Evolutionary conservation across 2,888 invertebrate species (phyloP), one percentile per base, ranked within the genome.

Genomic region (Cosmopolites sordidus): DNA sequence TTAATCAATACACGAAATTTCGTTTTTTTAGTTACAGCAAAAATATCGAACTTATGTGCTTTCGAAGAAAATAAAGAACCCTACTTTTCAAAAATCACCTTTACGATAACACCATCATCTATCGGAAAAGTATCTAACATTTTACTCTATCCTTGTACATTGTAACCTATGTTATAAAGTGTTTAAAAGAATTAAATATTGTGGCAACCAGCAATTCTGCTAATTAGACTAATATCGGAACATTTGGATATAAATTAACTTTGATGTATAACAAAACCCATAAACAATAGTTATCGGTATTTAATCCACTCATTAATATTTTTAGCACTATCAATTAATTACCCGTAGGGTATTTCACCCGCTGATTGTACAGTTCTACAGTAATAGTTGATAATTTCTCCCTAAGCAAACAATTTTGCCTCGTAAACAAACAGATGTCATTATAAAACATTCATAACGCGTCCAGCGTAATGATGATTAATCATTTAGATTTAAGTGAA

Each of bases 401-500:
- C 57, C 57, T 43, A 47, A 55, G 55, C 55, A 54, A 58, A 58
- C 55, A 55, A 51, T 58, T 55, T 55, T 33, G 45, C 47, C 58
- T 64, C 65, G 68, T 70, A 67, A 67, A 71, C 66, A 71, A 70
- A 70, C 71, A 68, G 67, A 64, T 68, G 71, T 66, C 69, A 65
- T 69, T 68, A 70, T 71, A 70, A 72, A 72, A 71, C 69, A 72
- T 73, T 72, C 71, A 72, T 68, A 62, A 61, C 65, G 62, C 64
- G 68, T 68, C 69, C 69, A 64, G 67, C 69, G 68, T 73, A 72
- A 72, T 69, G 71, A 70, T 67, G 68, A 73, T 73, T 72, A 72
- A 73, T 73, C 70, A 72, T 73, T 73, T 69, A 70, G 67, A 67
- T 67, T 65, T 63, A 62, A 62, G 67, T 69, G 70, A 69, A 71